Conservation (phyloP, 2,888 invertebrate species). For the Ashinkailepas kermadecensis region DNA sequence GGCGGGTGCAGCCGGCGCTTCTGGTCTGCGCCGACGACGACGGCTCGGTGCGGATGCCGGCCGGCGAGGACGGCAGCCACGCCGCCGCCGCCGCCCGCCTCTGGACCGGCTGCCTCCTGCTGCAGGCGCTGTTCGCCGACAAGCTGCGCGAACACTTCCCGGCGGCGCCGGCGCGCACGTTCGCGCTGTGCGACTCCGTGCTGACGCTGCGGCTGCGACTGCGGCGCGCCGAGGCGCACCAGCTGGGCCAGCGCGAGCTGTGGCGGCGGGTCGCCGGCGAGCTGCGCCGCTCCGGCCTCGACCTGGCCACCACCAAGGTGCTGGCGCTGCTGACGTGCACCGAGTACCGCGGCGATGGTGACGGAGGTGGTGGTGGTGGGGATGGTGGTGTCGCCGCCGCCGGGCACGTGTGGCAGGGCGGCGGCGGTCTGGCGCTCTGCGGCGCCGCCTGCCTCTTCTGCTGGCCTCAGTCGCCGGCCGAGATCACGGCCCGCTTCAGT, state of each 20-base stretch:
- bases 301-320: conserved; percentile 12
- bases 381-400: not conserved
- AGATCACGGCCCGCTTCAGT: not conserved
- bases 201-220: not conserved
- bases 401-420: not conserved
- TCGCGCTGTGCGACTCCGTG: not conserved
- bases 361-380: too few species aligned
- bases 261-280: not conserved
- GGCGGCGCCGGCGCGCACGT: not conserved
- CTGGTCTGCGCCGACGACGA: not conserved
- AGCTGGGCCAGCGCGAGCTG: not conserved
- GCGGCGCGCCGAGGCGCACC: not conserved
- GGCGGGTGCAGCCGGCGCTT: not conserved
- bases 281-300: not conserved
- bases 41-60: not conserved
- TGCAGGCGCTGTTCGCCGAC: conserved; percentile 12
- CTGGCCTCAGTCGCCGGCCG: not conserved
- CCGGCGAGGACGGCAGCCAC: not conserved
- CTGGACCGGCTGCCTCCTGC: not conserved
- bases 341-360: not conserved
- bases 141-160: conserved; percentile 7
- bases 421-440: conserved; percentile 17
- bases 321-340: not conserved
- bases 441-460: not conserved
- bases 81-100: not conserved